Base-by-base conservation (phyloP, 2,113 vertebrate genomes). In the Pristiophorus japonicus region DNA sequence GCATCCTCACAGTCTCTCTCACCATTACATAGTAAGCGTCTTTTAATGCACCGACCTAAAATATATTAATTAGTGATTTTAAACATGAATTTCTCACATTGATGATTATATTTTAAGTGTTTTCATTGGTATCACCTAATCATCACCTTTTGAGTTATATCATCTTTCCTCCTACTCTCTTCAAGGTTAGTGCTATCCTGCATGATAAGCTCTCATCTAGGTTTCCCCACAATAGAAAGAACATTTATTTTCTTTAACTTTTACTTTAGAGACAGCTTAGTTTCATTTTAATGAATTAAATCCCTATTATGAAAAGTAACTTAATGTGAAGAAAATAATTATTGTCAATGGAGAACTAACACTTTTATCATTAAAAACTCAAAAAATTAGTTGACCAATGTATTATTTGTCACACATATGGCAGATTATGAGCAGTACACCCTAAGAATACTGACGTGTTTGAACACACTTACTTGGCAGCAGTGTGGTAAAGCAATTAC, bases 1-100 rank as follows among this genome's bases (percentile, higher is more conserved):
- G 96, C 96, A 38, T 98, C 98, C 0, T 96, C 95, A 96, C 99
- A 99, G 97, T 99, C 99, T 0, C 0, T 0, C 42, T 99, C 98
- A 92, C 98, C 98, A 0, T 99, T 99, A 95, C 99, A 99, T 38
- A 97, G 96, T 0, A 99, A 98, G 10, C 97, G 97, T 95, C 87
- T 96, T 96, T 98, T 97, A 96, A 99, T 97, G 96, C 99, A 99
- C 85, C 98, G 98, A 34, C 98, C 99, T 99, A 66, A 93, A 96
- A 63, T 42, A 95, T 96, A 27, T 20, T 81, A 18, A 84, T 34
- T 59, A 42, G 70, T 81, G 78, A 81, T 81, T 42, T 81, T 81
- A 81, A 63, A 38, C 59, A 63, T 65, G 55, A 92, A 92, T 38
- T 38, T 63, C 27, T 14, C 51, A 85, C 22, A 11, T 55, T 90